These are phyloP conservation scores for Noturus placidus DNA, from an alignment of 2,113 vertebrate species.

Conservation along the genomic window DNA sequence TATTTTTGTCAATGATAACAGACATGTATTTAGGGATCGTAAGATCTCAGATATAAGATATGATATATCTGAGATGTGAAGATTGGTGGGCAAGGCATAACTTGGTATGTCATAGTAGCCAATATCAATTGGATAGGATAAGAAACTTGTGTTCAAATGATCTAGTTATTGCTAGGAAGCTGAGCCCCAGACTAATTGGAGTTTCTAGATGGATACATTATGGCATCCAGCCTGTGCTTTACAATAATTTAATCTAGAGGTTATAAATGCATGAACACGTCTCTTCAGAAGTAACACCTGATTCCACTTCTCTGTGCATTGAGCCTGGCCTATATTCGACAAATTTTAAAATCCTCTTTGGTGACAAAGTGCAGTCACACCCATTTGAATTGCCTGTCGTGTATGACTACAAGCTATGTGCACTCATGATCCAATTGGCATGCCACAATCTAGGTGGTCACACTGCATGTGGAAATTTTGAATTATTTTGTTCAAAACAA, in stretches of 20 bases:
- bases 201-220: background rate
- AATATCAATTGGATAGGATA: background rate
- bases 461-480: background rate
- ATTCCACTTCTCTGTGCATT: background rate
- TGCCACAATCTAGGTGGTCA: background rate
- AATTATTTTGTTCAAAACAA: constrained; percentile 4
- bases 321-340: background rate
- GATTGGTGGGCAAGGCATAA: background rate
- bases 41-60: background rate
- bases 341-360: background rate
- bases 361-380: background rate
- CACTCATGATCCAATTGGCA: background rate
- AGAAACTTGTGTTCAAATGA: background rate
- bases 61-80: background rate
- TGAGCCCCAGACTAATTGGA: background rate
- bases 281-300: background rate
- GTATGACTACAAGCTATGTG: background rate
- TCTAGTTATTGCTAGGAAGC: background rate
- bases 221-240: background rate
- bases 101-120: background rate
- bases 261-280: background rate
- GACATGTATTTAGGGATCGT: background rate
- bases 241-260: background rate
- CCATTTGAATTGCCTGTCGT: background rate
- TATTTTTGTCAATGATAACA: background rate